Percentiles rank a stretch among this genome's conserved stretches.
Conservation (phyloP, 1,140 invertebrate species). For the Diploscapter pachys region DNA sequence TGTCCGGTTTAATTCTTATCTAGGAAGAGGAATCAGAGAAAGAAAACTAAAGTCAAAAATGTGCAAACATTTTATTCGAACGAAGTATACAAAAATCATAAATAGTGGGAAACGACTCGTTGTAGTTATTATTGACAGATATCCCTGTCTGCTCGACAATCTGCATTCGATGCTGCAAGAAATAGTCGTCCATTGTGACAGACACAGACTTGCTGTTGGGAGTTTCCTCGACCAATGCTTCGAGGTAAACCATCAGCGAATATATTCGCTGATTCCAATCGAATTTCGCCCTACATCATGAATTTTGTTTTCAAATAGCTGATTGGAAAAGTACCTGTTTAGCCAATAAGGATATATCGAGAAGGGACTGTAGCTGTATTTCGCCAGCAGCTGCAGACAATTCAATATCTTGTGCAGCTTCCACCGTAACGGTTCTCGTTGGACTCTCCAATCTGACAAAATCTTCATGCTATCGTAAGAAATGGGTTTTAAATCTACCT, state of each 20-base stretch:
- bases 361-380: slow-evolving; percentile 74
- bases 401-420: slow-evolving; percentile 75
- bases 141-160: slow-evolving; percentile 71
- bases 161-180: slow-evolving; percentile 74
- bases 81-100: too few relatives aligned
- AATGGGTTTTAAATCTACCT: slow-evolving; percentile 23
- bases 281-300: slow-evolving; percentile 60
- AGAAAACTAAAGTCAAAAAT: too few relatives aligned
- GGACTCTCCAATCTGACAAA: slow-evolving; percentile 77
- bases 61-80: too few relatives aligned
- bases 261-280: slow-evolving; percentile 70
- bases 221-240: slow-evolving; percentile 49
- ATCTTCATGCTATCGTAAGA: slow-evolving; percentile 12
- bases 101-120: too few relatives aligned
- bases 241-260: slow-evolving; percentile 69
- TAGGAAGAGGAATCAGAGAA: too few relatives aligned
- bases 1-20: too few relatives aligned
- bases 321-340: slow-evolving; percentile 72
- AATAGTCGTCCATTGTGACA: slow-evolving; percentile 84
- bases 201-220: slow-evolving; percentile 73
- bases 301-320: slow-evolving; percentile 47
- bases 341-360: slow-evolving; percentile 76
- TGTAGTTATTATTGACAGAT: slow-evolving; percentile 47
- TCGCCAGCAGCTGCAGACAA: slow-evolving; percentile 80
- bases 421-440: slow-evolving; percentile 74